Percentiles rank a stretch among this genome's conserved stretches.
Evolutionary conservation across 2,113 vertebrate genomes (phyloP).

Genomic region (Antechinus flavipes): DNA sequence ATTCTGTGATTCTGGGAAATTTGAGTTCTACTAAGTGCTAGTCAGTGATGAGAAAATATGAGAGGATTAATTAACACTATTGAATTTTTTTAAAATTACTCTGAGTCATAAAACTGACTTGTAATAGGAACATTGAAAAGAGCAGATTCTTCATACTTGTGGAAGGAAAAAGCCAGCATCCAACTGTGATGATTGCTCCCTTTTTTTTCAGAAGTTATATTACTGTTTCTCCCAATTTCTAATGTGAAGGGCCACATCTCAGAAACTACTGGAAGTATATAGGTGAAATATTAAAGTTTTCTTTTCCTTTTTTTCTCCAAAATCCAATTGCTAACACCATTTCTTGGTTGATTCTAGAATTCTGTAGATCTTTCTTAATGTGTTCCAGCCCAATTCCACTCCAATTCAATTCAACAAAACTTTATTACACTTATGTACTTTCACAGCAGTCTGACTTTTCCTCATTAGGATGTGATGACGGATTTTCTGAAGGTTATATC

Average conservation of each 20-base stretch:
- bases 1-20: not conserved
- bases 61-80: conserved; percentile 54
- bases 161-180: conserved; percentile 28
- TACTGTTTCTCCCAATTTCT: not conserved
- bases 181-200: conserved; percentile 24
- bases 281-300: not conserved
- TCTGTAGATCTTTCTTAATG: not conserved
- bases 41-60: conserved; percentile 12
- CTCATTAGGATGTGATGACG: not conserved
- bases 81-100: not conserved
- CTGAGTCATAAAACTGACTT: conserved; percentile 21
- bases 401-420: not conserved
- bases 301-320: not conserved
- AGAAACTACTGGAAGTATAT: not conserved
- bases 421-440: not conserved
- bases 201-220: conserved; percentile 8
- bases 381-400: not conserved
- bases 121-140: conserved; percentile 34
- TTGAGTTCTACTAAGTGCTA: not conserved
- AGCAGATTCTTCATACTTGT: conserved; percentile 32
- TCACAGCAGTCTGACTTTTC: not conserved
- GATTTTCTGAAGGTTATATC: not conserved
- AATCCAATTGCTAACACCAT: not conserved
- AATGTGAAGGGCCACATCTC: not conserved
- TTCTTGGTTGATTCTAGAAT: conserved; percentile 5